Evolutionary conservation across 2,888 invertebrate genomes (phyloP), one percentile per base, ranked within the genome.

Genomic region (Polydrusus pterygomalis): DNA sequence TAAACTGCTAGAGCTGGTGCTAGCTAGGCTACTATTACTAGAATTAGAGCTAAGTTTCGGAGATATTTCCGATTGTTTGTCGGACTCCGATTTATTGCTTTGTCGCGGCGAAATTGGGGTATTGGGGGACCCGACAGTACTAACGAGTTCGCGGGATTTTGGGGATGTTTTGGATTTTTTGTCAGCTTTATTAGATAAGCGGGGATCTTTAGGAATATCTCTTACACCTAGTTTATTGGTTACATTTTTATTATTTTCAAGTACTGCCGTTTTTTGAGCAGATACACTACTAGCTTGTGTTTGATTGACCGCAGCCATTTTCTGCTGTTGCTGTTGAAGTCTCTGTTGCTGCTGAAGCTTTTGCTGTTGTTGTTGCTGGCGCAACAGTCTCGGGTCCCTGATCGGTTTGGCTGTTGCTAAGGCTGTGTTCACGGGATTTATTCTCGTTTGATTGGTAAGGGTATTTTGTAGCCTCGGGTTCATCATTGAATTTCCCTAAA

Each of bases 371-470:
- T 58, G 40, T 54, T 71, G 60, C 67, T 58, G 65, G 49, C 71
- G 38, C 71, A 71, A 15, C 67, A 60, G n/a, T 60, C 69, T 8
- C 9, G 88, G 87, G 80, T 88, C 88, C 73, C 87, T 80, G 84
- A 88, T 82, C n/a, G 85, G 84, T 56, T 84, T 83, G 17, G 85
- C 82, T 63, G 85, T 85, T 30, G 87, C 83, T 69, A 87, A 80
- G 58, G 87, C 87, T 63, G 86, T 87, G 79, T 86, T 88, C 63
- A 87, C 89, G 3, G 92, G 91, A 78, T 90, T 88, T 70, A 92
- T 91, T 81, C 90, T 89, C 47, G 89, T 85, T 11, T 86, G 85
- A 78, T n/a, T 60, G 18, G 25, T n/a, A 49, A 75, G 49, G 13
- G 17, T 62, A n/a, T 60, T 64, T 65, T 58, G 78, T 9, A 64